Evolutionary conservation across 2,888 invertebrate genomes (phyloP), one percentile per base, ranked within the genome.

Genomic region (Syrista parreyssii): DNA sequence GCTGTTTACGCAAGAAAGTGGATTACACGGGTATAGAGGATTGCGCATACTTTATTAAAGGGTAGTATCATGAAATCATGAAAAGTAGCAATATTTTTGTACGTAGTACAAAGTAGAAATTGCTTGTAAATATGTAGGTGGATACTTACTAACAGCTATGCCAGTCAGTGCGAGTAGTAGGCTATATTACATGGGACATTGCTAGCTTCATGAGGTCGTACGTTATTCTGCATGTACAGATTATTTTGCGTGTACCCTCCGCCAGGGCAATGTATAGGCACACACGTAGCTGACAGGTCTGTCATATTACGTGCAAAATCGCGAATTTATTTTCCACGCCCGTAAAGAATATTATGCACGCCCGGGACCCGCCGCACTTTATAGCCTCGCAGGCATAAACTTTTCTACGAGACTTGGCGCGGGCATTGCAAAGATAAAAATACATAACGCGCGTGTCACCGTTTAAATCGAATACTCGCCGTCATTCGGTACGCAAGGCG

Each of bases 151-250:
- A 23, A 55, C 40, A 23, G 40, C 15, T 15, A 23, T 9, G 23
- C 9, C 40, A 40, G 40, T 23, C 40, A 23, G 40, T 55, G 6
- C 40, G 40, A 40, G 40, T 40, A 77, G 83, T 82, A 82, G 82
- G 83, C 85, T 86, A 84, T 86, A 86, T 86, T 84, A 86, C 83
- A 81, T 81, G 79, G 79, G 83, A 82, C 85, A 84, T 84, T 85
- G 85, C 84, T 80, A 84, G 84, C 80, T 87, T 88, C 88, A 88
- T 86, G 86, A 85, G 85, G 84, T 87, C 86, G 81, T 87, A 87
- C 84, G 84, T 88, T 87, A 88, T 83, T 82, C 80, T 82, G 80
- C 75, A 75, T 80, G 78, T 78, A 78, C 82, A 80, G 77, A 68
- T n/a, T 73, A 69, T 68, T 36, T 74, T 72, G 40, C 74, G 75